These are phyloP conservation scores for Myotis vivesi DNA, from an alignment of 2,797 vertebrate genomes.

Conservation along the genomic window DNA sequence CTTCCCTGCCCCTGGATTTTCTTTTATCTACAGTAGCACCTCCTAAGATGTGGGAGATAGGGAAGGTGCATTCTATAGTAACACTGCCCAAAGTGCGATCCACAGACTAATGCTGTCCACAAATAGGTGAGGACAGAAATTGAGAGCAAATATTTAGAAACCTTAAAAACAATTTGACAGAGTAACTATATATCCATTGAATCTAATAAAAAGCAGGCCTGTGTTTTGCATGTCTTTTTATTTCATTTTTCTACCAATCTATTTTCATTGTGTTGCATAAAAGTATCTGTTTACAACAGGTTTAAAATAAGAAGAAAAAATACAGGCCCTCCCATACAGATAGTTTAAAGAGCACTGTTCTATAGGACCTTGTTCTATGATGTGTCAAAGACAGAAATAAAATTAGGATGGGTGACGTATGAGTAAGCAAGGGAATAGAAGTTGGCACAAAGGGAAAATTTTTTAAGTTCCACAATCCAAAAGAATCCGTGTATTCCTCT, in stretches of 20 bases:
- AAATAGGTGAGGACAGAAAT: neutral
- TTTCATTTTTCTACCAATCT: conserved; percentile 2
- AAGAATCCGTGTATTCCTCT: neutral
- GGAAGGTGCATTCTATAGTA: neutral
- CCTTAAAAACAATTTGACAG: neutral
- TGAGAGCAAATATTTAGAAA: neutral
- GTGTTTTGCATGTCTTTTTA: neutral
- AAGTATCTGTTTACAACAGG: neutral
- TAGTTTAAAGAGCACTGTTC: neutral
- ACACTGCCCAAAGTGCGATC: neutral
- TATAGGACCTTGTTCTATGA: neutral
- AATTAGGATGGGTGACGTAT: neutral
- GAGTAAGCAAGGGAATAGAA: neutral
- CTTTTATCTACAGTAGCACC: neutral
- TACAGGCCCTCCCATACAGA: neutral
- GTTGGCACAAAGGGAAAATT: neutral
- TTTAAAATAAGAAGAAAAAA: neutral
- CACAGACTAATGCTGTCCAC: neutral
- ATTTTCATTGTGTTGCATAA: neutral
- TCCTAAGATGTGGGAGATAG: neutral
- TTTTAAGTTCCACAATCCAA: neutral
- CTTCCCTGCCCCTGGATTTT: neutral
- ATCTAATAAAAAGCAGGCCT: neutral
- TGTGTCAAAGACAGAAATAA: neutral
- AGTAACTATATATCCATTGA: neutral